Evolutionary conservation across 1,140 invertebrate species (phyloP).

Genomic region (Wasmannia auropunctata): DNA sequence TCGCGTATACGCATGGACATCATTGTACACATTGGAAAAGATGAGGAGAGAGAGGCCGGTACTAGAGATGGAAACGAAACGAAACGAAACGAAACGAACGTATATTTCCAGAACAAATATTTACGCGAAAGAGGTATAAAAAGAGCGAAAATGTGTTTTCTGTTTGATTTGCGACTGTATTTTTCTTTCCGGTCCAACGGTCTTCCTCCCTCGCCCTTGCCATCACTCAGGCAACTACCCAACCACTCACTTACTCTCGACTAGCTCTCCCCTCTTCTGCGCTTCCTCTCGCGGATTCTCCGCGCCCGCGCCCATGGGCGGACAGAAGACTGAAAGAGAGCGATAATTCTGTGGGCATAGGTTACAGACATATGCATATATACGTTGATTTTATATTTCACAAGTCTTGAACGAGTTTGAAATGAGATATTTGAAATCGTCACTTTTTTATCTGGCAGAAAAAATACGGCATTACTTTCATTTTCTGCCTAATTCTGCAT

Average conservation of each 20-base stretch:
- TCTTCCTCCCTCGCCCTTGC: slow-evolving; percentile 6
- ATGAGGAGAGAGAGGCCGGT: slow-evolving; percentile 40
- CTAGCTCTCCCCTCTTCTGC: slow-evolving; percentile 6
- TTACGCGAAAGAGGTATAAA: slow-evolving; percentile 75
- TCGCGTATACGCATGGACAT: not conserved
- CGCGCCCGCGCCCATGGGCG: not conserved
- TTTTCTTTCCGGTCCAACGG: slow-evolving; percentile 70
- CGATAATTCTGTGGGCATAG: slow-evolving; percentile 26
- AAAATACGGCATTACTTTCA: not conserved
- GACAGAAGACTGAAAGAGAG: slow-evolving; percentile 16
- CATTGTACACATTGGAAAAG: not conserved
- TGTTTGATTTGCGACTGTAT: slow-evolving; percentile 79
- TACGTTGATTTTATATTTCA: slow-evolving; percentile 15
- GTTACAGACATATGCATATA: not conserved
- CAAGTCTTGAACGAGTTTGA: not conserved
- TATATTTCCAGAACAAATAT: slow-evolving; percentile 79
- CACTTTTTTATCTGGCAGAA: not conserved
- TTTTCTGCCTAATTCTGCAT: not conserved
- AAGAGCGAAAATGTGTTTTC: slow-evolving; percentile 78
- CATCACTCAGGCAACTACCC: slow-evolving; percentile 50
- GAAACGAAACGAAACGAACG: slow-evolving; percentile 75
- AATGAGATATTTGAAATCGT: not conserved
- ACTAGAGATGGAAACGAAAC: slow-evolving; percentile 59
- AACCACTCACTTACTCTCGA: slow-evolving; percentile 48
- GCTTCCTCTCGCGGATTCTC: not conserved